These are phyloP conservation scores for Nephrocerus scutellatus DNA, from an alignment of 2,888 invertebrate species.

Conservation along the genomic window DNA sequence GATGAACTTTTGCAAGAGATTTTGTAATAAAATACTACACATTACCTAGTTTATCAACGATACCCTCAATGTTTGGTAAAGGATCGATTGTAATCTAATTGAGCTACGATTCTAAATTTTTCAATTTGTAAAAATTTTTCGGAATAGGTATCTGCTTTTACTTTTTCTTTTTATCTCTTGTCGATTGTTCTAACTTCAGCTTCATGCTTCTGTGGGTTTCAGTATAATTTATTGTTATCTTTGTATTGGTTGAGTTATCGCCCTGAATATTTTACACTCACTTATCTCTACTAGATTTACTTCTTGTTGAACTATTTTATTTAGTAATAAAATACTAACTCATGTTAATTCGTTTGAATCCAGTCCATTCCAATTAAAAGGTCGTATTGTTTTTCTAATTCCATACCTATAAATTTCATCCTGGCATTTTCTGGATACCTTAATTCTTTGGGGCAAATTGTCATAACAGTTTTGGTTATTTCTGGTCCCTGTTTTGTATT, in stretches of 20 bases:
- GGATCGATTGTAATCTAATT: too few species aligned
- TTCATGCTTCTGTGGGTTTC: conserved; percentile 9
- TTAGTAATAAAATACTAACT: conserved; percentile 5
- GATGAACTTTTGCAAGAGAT: conserved; percentile 3
- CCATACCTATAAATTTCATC: conserved; percentile 13
- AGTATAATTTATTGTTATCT: conserved; percentile 14
- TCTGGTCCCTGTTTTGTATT: too few species aligned
- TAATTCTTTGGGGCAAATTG: conserved; percentile 12
- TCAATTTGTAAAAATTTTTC: too few species aligned
- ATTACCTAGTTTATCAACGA: too few species aligned
- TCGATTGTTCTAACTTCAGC: conserved; percentile 7
- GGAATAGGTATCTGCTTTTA: too few species aligned
- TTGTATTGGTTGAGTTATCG: conserved; percentile 16
- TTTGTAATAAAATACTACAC: conserved; percentile 3
- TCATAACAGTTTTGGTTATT: conserved; percentile 12
- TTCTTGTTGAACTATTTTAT: conserved; percentile 7
- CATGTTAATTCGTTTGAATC: conserved; percentile 11
- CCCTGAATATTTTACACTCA: conserved; percentile 8
- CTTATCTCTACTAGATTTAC: conserved; percentile 15
- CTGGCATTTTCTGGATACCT: conserved; percentile 13
- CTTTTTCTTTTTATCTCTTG: conserved; percentile 16
- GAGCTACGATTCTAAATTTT: conserved; percentile 3
- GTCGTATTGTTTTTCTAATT: conserved; percentile 14
- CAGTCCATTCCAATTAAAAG: conserved; percentile 16
- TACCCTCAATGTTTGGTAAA: too few species aligned